A percentile compares a stretch with the other conserved stretches of the same genome.
These are phyloP conservation scores for Centruroides vittatus DNA, from an alignment of 1,140 invertebrate genomes.

Conservation along the genomic window DNA sequence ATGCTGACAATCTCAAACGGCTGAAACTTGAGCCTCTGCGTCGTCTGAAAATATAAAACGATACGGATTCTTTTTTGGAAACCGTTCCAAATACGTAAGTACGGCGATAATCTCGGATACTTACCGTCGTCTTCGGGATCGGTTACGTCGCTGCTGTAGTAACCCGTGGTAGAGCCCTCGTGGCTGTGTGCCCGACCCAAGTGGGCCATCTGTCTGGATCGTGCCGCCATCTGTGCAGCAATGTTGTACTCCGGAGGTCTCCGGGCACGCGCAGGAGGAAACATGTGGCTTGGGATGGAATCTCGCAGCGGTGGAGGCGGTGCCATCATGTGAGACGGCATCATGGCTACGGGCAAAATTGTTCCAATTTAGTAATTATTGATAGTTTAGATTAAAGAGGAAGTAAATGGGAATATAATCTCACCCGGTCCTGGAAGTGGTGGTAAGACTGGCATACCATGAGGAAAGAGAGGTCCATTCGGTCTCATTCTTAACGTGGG, in stretches of 20 bases:
- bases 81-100: too few species aligned
- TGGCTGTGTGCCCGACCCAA: constrained; percentile 68
- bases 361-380: neutral
- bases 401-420: neutral
- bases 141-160: constrained; percentile 39
- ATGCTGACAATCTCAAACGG: constrained; percentile 30
- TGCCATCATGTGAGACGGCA: constrained; percentile 1
- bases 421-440: constrained; percentile 5
- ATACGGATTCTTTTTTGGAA: neutral
- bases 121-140: constrained; percentile 49
- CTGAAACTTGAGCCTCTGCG: constrained; percentile 46
- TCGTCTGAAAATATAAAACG: constrained; percentile 37
- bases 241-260: constrained; percentile 54
- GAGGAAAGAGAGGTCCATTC: constrained; percentile 2
- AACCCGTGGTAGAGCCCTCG: constrained; percentile 54
- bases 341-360: neutral
- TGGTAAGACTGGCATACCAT: constrained; percentile 6
- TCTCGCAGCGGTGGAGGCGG: constrained; percentile 14
- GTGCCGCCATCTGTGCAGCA: constrained; percentile 58
- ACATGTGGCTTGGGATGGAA: neutral
- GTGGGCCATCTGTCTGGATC: constrained; percentile 41
- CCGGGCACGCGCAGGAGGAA: constrained; percentile 17
- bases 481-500: constrained; percentile 14
- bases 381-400: neutral
- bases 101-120: neutral